Percentiles rank a stretch among this genome's conserved stretches.
Conservation (phyloP, 2,113 vertebrate species). For the Tyrannus savana region DNA sequence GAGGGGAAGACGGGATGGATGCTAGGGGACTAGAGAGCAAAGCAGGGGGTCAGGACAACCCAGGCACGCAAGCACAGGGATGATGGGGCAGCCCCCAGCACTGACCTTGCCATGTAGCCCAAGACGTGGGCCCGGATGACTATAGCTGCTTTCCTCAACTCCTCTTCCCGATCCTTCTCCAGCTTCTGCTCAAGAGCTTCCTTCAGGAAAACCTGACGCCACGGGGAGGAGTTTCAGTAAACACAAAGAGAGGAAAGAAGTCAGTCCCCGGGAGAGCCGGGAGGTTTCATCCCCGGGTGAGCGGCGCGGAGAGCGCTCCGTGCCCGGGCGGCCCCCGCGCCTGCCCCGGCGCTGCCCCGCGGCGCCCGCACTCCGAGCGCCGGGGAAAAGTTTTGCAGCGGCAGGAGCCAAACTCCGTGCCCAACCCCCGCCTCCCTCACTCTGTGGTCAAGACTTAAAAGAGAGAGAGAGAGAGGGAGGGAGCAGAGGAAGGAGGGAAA, state of each 20-base stretch:
- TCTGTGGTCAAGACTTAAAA: slow-evolving; percentile 63
- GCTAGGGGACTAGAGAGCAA: not conserved
- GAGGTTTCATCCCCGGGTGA: slow-evolving; percentile 28
- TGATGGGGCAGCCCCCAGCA: slow-evolving; percentile 32
- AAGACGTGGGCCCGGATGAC: slow-evolving; percentile 91
- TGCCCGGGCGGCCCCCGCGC: not conserved
- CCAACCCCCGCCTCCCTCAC: slow-evolving; percentile 50
- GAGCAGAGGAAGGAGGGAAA: slow-evolving; percentile 33
- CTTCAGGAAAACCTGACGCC: slow-evolving; percentile 90
- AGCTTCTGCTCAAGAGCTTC: slow-evolving; percentile 93
- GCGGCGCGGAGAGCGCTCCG: not conserved
- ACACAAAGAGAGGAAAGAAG: slow-evolving; percentile 75
- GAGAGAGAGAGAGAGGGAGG: slow-evolving; percentile 19
- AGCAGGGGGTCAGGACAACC: slow-evolving; percentile 3
- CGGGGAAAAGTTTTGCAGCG: slow-evolving; percentile 5
- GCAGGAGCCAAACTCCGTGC: not conserved
- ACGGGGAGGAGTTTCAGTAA: slow-evolving; percentile 68
- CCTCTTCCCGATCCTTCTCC: slow-evolving; percentile 89
- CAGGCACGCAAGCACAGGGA: slow-evolving; percentile 11
- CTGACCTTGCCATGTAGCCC: slow-evolving; percentile 94
- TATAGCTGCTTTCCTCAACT: slow-evolving; percentile 86
- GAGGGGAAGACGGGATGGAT: not conserved
- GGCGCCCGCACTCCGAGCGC: not conserved
- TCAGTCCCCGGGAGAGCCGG: slow-evolving; percentile 56
- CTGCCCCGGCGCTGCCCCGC: not conserved